Base-by-base conservation (phyloP, 2,888 invertebrate genomes). In the Pachymerium ferrugineum region DNA sequence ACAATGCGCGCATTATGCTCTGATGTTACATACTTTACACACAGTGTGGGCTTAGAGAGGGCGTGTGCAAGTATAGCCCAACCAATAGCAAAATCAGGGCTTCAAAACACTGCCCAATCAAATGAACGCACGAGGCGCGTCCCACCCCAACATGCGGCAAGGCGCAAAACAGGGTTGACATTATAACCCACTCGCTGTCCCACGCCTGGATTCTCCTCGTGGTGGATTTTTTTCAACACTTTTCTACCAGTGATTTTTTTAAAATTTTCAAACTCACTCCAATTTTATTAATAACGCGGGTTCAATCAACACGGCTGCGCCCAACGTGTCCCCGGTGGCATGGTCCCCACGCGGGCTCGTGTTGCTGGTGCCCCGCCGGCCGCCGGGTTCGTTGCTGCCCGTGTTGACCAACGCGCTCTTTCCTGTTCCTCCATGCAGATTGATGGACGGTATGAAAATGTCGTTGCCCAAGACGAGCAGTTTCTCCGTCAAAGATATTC, bases 401-500 rank as follows among this genome's bases (percentile, higher is more conserved):
- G 47, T 72, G n/a, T 54, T 72, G 28, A 72, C 72, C 47, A 62
- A 47, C 47, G 38, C 72, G 28, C 62, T 72, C 1, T 68, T 38
- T 22, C 73, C 67, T 31, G 67, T 73, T 35, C 73, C 38, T 47
- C 19, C 75, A 22, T 74, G 47, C 70, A 76, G 76, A 42, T 71
- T 74, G n/a, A 74, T 73, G 73, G 75, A 75, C 70, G 33, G 30
- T 12, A 90, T 91, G 87, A 91, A 91, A 84, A 89, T 90, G 86
- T 89, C 90, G 0, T 80, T 83, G n/a, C n/a, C n/a, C n/a, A 86
- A 90, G 78, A 87, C 91, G 0, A 89, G 89, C 62, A 92, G 94
- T 76, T 96, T 96, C 84, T 93, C 93, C 80, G 95, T 96, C 80
- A 92, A 94, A 79, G 95, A 96, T 83, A 95, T 96, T 80, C 86